A percentile compares a stretch with the other conserved stretches of the same genome.
phyloP scores from a whole-genome alignment of 1,140 invertebrate species.

The Heliconius himera region DNA sequence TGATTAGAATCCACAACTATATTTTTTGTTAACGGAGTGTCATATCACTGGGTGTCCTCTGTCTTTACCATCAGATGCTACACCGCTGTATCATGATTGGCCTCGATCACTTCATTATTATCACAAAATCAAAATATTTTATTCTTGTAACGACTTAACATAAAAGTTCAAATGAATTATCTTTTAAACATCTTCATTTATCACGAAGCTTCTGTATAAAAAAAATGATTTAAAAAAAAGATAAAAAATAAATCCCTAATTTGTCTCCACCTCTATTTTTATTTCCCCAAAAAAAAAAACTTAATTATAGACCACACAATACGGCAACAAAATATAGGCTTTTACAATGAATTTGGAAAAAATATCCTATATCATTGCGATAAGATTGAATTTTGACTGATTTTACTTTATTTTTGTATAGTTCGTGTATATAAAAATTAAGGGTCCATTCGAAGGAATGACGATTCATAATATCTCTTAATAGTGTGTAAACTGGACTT shows the following conservation, averaged over 20 bases:
- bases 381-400: not conserved
- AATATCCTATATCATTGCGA: not conserved
- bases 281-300: slow-evolving; percentile 45
- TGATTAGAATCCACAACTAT: too few relatives aligned
- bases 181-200: not conserved
- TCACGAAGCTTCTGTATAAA: slow-evolving; percentile 18
- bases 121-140: not conserved
- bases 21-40: too few relatives aligned
- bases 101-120: not conserved
- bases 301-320: slow-evolving; percentile 55
- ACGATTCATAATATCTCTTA: slow-evolving; percentile 52
- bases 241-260: slow-evolving; percentile 21
- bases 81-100: not conserved
- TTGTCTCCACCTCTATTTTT: slow-evolving; percentile 34
- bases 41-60: too few relatives aligned
- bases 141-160: not conserved
- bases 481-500: slow-evolving; percentile 18
- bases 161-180: slow-evolving; percentile 5
- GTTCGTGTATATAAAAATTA: slow-evolving; percentile 55
- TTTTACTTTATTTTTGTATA: slow-evolving; percentile 34
- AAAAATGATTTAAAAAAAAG: not conserved
- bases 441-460: slow-evolving; percentile 52
- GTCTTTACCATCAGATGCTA: not conserved
- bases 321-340: slow-evolving; percentile 18
- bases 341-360: not conserved